Evolutionary conservation across 2,888 invertebrate genomes (phyloP), one percentile per base, ranked within the genome.

Genomic region (Pristionchus entomophagus): DNA sequence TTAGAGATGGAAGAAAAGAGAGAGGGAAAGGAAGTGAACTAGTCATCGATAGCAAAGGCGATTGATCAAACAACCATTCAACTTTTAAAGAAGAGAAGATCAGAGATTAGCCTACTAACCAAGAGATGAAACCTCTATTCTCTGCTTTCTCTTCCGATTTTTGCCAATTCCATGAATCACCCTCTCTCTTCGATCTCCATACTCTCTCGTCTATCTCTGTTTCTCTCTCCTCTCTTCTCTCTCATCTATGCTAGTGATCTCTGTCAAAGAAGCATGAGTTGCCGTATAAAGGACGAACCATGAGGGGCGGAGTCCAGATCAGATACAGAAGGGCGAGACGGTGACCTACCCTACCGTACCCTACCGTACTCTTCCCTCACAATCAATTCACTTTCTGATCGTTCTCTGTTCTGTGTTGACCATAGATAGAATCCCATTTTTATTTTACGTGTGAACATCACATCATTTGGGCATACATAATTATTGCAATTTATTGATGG

Each of bases 81-180:
- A 38, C 69, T 26, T 73, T 45, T 41, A 73, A 73, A 73, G 73
- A 41, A 3, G 26, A 38, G 14, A 73, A 73, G 41, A 73, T 73
- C 73, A 73, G n/a, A 14, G n/a, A 73, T 73, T 38, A 73, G 65
- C 73, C 73, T 41, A 73, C 41, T 73, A n/a, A n/a, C n/a, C n/a
- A n/a, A n/a, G n/a, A n/a, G n/a, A n/a, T n/a, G n/a, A n/a, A n/a
- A n/a, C n/a, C n/a, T 45, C 26, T 19, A 22, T 19, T 73, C 73
- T 45, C 73, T 73, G 73, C 73, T 26, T 45, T 41, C 41, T 73
- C 73, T 73, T 41, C 65, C 22, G 65, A 69, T 19, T 65, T 69
- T 19, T 35, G 35, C 38, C 65, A 69, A 69, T 69, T 69, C 22
- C 41, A 45, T 73, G 73, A 73, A 22, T 73, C 73, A 73, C 41